These are phyloP conservation scores for Heliconius charithonia DNA, from an alignment of 2,888 invertebrate genomes.

Conservation along the genomic window DNA sequence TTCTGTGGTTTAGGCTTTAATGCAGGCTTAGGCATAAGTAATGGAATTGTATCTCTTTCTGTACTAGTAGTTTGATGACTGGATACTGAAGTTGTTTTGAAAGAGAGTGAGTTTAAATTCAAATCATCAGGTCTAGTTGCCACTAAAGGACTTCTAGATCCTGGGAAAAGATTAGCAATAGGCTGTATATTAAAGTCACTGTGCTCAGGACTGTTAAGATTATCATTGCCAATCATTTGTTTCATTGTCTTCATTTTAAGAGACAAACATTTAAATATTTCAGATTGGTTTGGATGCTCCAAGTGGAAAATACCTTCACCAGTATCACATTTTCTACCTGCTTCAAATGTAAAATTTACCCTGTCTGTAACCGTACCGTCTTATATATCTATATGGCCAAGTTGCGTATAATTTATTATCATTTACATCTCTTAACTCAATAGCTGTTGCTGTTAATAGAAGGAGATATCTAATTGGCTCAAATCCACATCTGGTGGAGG, in stretches of 20 bases:
- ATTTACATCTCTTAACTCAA: conserved; percentile 88
- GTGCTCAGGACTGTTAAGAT: conserved; percentile 86
- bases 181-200: conserved; percentile 89
- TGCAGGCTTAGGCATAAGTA: conserved; percentile 82
- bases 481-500: conserved; percentile 89
- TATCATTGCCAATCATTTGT: conserved; percentile 89
- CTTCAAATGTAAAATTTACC: conserved; percentile 95
- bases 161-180: conserved; percentile 90
- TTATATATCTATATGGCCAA: conserved; percentile 93
- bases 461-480: conserved; percentile 88
- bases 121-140: conserved; percentile 82
- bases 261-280: conserved; percentile 91
- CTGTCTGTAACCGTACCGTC: conserved; percentile 92
- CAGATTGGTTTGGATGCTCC: conserved; percentile 92
- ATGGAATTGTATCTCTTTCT: conserved; percentile 74
- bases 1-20: conserved; percentile 85
- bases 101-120: conserved; percentile 75
- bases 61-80: conserved; percentile 70
- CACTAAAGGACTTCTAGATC: conserved; percentile 91
- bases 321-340: conserved; percentile 92
- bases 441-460: conserved; percentile 88
- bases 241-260: conserved; percentile 95
- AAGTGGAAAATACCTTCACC: conserved; percentile 93
- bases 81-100: conserved; percentile 73
- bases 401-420: conserved; percentile 87